These are phyloP conservation scores for Odontothrips loti DNA, from an alignment of 2,888 invertebrate genomes.

Conservation along the genomic window DNA sequence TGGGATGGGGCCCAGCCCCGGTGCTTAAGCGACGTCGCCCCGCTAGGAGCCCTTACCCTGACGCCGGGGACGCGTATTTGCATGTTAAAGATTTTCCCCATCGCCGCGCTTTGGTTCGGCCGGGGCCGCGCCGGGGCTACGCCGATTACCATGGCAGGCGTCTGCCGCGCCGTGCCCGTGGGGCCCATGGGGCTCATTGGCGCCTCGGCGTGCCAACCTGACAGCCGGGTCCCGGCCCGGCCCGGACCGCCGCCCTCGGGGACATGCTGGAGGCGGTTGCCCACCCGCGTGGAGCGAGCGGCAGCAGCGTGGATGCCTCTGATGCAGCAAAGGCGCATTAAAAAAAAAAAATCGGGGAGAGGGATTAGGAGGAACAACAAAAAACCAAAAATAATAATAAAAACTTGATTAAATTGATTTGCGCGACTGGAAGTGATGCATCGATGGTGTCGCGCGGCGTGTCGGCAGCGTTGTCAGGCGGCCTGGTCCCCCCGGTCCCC, in stretches of 20 bases:
- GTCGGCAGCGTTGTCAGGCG: no score
- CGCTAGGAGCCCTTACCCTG: neutral
- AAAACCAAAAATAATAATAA: no score
- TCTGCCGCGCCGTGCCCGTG: neutral
- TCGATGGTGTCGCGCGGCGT: no score
- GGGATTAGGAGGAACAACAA: neutral
- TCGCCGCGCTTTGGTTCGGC: neutral
- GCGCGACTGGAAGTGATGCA: no score
- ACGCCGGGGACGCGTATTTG: neutral
- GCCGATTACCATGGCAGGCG: neutral
- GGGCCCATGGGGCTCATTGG: constrained; percentile 15
- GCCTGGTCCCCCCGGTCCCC: no score
- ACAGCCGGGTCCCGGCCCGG: neutral
- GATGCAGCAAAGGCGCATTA: neutral
- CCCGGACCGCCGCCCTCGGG: no score
- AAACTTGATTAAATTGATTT: no score
- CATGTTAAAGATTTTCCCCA: constrained; percentile 11
- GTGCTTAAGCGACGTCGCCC: neutral
- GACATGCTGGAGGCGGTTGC: neutral
- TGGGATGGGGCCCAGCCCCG: neutral
- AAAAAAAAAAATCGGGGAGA: neutral
- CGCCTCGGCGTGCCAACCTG: neutral
- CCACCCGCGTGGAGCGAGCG: constrained; percentile 11
- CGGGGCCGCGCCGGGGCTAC: neutral
- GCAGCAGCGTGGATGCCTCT: neutral